These are phyloP conservation scores for Oryzias dopingdopingensis DNA, from an alignment of 2,797 vertebrate genomes.

Conservation along the genomic window DNA sequence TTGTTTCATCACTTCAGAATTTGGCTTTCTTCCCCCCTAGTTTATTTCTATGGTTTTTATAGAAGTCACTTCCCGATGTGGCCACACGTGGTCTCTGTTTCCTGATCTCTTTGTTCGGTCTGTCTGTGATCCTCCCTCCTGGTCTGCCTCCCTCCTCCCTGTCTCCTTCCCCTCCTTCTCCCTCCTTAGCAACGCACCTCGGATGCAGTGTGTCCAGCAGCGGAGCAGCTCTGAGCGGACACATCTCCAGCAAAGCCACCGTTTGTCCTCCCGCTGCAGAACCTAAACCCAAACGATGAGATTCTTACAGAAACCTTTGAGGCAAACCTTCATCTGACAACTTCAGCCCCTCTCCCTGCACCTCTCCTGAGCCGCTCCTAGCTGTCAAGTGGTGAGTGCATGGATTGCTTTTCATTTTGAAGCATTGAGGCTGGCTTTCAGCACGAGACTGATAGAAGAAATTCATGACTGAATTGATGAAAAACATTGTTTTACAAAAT, in stretches of 20 bases:
- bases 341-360: conserved; percentile 34
- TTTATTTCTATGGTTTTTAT: neutral
- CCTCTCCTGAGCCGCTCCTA: conserved; percentile 58
- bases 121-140: conserved; percentile 2
- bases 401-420: conserved; percentile 5
- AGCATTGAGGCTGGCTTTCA: neutral
- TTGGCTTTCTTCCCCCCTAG: too few species aligned
- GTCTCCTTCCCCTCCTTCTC: conserved; percentile 1
- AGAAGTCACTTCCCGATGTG: neutral
- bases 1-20: neutral
- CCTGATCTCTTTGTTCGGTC: neutral
- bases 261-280: conserved; percentile 47
- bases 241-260: conserved; percentile 22
- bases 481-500: too few species aligned
- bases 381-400: conserved; percentile 72
- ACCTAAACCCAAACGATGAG: conserved; percentile 71
- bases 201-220: conserved; percentile 62
- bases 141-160: too few species aligned
- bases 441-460: conserved; percentile 8
- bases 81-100: conserved; percentile 60
- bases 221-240: conserved; percentile 49
- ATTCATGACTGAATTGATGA: too few species aligned
- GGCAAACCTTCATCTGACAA: conserved; percentile 72
- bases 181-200: conserved; percentile 46
- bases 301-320: conserved; percentile 63